A percentile compares a stretch with the other conserved stretches of the same genome.
Conservation (phyloP, 2,888 invertebrate genomes). For the Autographa gamma region DNA sequence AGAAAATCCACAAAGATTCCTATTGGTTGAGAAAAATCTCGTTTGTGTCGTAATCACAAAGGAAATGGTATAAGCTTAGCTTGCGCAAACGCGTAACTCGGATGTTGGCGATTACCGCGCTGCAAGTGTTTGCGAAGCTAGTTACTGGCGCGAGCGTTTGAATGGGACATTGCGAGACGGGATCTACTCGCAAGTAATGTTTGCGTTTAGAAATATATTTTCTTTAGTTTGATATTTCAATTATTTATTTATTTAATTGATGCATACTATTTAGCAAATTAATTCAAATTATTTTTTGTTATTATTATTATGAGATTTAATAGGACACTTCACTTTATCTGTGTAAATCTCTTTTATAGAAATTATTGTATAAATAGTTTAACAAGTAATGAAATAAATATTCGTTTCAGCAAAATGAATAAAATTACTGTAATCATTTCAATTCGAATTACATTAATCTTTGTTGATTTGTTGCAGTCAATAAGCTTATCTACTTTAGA, state of each 20-base stretch:
- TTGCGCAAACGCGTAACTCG: constrained; percentile 79
- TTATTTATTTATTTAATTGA: too few relatives aligned
- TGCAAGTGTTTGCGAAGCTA: constrained; percentile 54
- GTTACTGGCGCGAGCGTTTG: constrained; percentile 54
- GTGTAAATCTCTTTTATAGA: too few relatives aligned
- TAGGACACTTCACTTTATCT: too few relatives aligned
- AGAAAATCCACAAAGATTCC: constrained; percentile 66
- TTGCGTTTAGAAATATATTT: neutral
- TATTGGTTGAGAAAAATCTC: constrained; percentile 72
- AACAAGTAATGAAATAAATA: neutral
- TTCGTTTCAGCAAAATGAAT: neutral
- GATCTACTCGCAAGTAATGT: neutral
- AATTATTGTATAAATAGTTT: too few relatives aligned
- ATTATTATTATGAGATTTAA: too few relatives aligned
- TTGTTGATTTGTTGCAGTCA: constrained; percentile 33
- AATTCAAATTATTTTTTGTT: too few relatives aligned
- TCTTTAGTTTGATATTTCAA: too few relatives aligned
- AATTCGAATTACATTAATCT: constrained; percentile 35
- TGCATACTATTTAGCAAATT: too few relatives aligned
- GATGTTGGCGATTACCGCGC: constrained; percentile 80
- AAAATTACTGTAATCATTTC: neutral
- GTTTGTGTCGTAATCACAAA: constrained; percentile 73
- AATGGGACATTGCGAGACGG: constrained; percentile 42
- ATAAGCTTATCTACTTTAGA: constrained; percentile 38
- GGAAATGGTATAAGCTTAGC: constrained; percentile 67